Conservation (phyloP, 2,888 invertebrate genomes). For the Geophilus truncorum region DNA sequence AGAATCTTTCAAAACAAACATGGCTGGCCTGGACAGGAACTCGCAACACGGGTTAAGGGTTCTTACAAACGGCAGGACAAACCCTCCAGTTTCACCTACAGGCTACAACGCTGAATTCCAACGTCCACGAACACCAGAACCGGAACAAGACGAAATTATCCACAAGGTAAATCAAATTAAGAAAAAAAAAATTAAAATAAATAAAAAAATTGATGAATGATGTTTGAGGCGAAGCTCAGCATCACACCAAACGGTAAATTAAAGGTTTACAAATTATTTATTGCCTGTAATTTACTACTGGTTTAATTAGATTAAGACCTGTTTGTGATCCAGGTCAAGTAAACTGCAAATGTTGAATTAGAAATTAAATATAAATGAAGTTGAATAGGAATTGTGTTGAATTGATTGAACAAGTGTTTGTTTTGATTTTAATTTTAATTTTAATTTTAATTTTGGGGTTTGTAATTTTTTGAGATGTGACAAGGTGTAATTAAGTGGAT, state of each 20-base stretch:
- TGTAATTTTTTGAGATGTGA: too few species aligned
- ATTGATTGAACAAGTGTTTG: too few species aligned
- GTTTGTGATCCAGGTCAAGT: neutral
- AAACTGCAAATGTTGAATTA: too few species aligned
- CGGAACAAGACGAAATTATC: constrained; percentile 27
- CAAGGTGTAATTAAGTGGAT: too few species aligned
- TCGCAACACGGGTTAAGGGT: neutral
- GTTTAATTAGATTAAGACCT: neutral
- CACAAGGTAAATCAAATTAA: constrained; percentile 22
- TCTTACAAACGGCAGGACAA: neutral
- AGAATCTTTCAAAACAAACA: neutral
- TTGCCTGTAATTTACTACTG: neutral
- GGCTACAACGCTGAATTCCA: neutral
- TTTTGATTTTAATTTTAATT: too few species aligned
- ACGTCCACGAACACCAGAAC: constrained; percentile 8
- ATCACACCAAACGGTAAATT: neutral
- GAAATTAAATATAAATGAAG: too few species aligned
- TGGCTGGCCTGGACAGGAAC: neutral
- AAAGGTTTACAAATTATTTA: neutral
- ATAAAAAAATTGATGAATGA: neutral
- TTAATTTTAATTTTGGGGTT: too few species aligned
- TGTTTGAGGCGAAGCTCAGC: neutral
- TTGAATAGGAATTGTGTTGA: too few species aligned
- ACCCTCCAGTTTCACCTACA: constrained; percentile 14
- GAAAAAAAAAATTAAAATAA: neutral